Conservation (phyloP, 2,113 vertebrate genomes). For the Pangasianodon hypophthalmus region DNA sequence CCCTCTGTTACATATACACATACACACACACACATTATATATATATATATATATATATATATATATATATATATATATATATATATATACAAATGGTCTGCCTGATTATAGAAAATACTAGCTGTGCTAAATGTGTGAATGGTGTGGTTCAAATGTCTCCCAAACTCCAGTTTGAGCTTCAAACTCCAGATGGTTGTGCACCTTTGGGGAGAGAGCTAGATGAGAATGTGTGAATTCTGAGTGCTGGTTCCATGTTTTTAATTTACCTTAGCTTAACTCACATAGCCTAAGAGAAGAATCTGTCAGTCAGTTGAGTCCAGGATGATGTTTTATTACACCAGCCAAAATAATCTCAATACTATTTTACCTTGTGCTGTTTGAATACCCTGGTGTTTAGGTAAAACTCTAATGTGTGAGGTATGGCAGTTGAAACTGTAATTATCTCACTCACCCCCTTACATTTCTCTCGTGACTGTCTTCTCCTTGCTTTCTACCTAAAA, state of each 20-base stretch:
- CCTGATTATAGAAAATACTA: neutral
- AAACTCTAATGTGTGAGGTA: constrained; percentile 42
- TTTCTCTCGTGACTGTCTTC: constrained; percentile 38
- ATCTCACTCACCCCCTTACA: constrained; percentile 48
- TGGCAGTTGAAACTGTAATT: constrained; percentile 52
- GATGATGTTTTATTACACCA: constrained; percentile 37
- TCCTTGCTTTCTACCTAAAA: constrained; percentile 43
- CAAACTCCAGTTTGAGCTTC: neutral
- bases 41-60: too few species aligned
- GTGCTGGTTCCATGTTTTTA: neutral
- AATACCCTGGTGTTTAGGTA: constrained; percentile 31
- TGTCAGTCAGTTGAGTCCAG: constrained; percentile 24
- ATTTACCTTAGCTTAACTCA: constrained; percentile 21
- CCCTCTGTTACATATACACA: too few species aligned
- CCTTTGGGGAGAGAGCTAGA: neutral
- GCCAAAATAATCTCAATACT: constrained; percentile 44
- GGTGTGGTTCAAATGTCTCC: neutral
- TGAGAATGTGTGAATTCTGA: neutral
- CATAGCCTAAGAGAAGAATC: constrained; percentile 16
- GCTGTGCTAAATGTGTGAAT: neutral
- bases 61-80: too few species aligned
- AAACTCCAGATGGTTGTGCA: constrained; percentile 8
- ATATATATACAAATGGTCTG: too few species aligned
- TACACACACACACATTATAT: too few species aligned
- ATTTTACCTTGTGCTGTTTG: constrained; percentile 50